Evolutionary conservation across 2,113 vertebrate species (phyloP), one percentile per base, ranked within the genome.

Genomic region (Pachycephala philippinensis): DNA sequence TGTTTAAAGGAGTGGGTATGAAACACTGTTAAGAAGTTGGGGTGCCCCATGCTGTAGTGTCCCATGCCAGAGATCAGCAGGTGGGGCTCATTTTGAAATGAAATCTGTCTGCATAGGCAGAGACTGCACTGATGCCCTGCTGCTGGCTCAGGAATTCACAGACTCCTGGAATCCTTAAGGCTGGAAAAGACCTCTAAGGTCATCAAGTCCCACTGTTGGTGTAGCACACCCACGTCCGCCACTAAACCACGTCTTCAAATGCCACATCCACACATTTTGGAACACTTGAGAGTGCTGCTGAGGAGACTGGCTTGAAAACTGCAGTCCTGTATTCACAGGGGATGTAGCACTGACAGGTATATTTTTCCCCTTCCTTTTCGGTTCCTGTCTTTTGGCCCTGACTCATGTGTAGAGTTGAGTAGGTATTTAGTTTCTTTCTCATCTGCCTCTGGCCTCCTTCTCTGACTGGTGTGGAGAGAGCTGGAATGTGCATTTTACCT

Each of bases 21-120:
- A 57, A 33, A 30, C 35, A 13, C 13, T 61, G 24, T 15, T 57
- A 15, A 53, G 21, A 50, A 44, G 37, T 7, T 66, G 52, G 47
- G 3, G 4, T 80, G 61, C 20, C 47, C 19, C n/a, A 44, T 0
- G 0, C 7, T 54, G 23, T 10, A 31, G 52, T 86, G 12, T 13
- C 40, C 45, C 8, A 24, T 4, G 3, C 10, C 54, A 64, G 49
- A 39, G 35, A 47, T 35, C 31, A 49, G 23, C 39, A 78, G 44
- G 15, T 44, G 60, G n/a, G 42, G 15, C 47, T 75, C 18, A 30
- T 24, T 42, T 19, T 9, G 28, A 65, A 33, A 6, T 21, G 50
- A 66, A 40, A 47, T 63, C 53, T 53, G 24, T 24, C 54, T 74
- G 50, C 2, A 1, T 33, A 54, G n/a, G 37, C 13, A 69, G 37